A percentile compares a stretch with the other conserved stretches of the same genome.
Evolutionary conservation across 2,113 vertebrate genomes (phyloP).

Genomic region (Sylvilagus bachmani): DNA sequence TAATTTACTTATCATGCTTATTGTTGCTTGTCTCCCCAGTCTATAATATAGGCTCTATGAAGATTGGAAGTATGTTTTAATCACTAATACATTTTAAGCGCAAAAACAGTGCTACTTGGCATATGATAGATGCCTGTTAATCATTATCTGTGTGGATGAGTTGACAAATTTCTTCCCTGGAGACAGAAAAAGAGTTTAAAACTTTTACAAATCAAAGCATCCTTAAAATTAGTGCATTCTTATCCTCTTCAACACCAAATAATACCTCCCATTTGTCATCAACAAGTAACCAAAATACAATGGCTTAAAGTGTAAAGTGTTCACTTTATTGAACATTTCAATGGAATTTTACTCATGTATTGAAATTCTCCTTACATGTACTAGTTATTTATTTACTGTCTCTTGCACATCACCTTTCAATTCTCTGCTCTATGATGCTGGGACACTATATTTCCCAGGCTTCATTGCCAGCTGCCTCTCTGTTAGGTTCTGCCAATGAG

Average conservation of each 20-base stretch:
- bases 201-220: slow-evolving; percentile 48
- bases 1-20: slow-evolving; percentile 28
- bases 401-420: slow-evolving; percentile 22
- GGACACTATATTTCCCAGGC: slow-evolving; percentile 48
- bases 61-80: background rate
- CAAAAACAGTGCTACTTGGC: background rate
- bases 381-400: slow-evolving; percentile 36
- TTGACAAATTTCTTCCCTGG: background rate
- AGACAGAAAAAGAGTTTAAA: slow-evolving; percentile 28
- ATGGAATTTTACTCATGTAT: background rate
- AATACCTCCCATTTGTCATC: slow-evolving; percentile 32
- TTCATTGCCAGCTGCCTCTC: slow-evolving; percentile 44
- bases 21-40: background rate
- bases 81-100: background rate
- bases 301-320: slow-evolving; percentile 12
- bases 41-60: background rate
- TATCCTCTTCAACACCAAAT: slow-evolving; percentile 31
- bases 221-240: slow-evolving; percentile 48
- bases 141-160: background rate
- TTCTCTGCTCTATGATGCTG: slow-evolving; percentile 38
- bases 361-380: background rate
- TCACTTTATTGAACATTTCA: slow-evolving; percentile 16
- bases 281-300: slow-evolving; percentile 18
- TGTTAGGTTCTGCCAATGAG: slow-evolving; percentile 38
- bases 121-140: background rate